Evolutionary conservation across 2,113 vertebrate genomes (phyloP).

Genomic region (Pao palembangensis): DNA sequence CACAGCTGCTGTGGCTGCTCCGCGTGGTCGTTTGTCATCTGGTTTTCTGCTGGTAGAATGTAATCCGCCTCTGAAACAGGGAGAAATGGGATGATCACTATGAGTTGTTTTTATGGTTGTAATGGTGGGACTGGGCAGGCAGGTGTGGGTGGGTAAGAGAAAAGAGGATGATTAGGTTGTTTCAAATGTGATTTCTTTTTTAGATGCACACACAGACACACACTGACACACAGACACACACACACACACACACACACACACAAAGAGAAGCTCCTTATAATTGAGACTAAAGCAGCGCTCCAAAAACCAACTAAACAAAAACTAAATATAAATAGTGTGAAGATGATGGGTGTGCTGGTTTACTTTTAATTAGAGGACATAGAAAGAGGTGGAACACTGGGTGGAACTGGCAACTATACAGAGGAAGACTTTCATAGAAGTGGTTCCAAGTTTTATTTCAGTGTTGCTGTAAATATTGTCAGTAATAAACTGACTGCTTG

Average conservation of each 20-base stretch:
- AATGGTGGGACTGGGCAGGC: slow-evolving; percentile 34
- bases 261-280: slow-evolving; percentile 13
- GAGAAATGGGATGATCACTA: slow-evolving; percentile 52
- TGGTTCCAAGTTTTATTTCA: slow-evolving; percentile 36
- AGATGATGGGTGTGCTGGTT: background rate
- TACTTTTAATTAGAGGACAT: slow-evolving; percentile 26
- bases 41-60: slow-evolving; percentile 48
- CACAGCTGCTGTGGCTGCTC: slow-evolving; percentile 28
- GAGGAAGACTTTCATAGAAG: slow-evolving; percentile 41
- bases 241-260: slow-evolving; percentile 36
- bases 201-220: slow-evolving; percentile 23
- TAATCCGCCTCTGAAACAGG: slow-evolving; percentile 48
- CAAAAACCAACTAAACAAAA: slow-evolving; percentile 14
- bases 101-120: slow-evolving; percentile 60
- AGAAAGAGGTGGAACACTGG: slow-evolving; percentile 20
- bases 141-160: slow-evolving; percentile 30
- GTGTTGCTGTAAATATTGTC: slow-evolving; percentile 27
- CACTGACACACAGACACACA: slow-evolving; percentile 5
- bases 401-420: slow-evolving; percentile 32
- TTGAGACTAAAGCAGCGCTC: slow-evolving; percentile 22
- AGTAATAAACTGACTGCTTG: slow-evolving; percentile 30
- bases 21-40: slow-evolving; percentile 55
- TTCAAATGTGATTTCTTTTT: slow-evolving; percentile 59
- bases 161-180: slow-evolving; percentile 53
- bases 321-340: slow-evolving; percentile 21